These are phyloP conservation scores for Aselliscus stoliczkanus DNA, from an alignment of 2,797 vertebrate genomes.

Conservation along the genomic window DNA sequence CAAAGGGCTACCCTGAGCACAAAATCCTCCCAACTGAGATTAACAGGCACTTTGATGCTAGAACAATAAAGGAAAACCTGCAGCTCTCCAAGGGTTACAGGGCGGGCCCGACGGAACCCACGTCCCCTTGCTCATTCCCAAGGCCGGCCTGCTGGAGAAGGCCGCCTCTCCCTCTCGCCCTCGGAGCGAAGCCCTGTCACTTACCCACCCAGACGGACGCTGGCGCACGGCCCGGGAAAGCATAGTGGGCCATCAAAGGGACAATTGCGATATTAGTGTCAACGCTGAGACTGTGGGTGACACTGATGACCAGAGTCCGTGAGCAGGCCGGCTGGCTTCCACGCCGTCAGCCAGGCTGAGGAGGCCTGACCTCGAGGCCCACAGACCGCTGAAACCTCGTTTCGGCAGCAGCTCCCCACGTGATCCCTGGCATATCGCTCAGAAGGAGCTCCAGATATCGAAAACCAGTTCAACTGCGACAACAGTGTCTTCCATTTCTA, in stretches of 20 bases:
- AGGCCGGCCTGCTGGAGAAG: too few relatives aligned
- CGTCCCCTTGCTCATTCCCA: too few relatives aligned
- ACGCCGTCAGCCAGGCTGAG: neutral
- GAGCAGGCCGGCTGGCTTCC: too few relatives aligned
- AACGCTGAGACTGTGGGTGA: too few relatives aligned
- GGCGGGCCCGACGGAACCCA: too few relatives aligned
- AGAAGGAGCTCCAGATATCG: neutral
- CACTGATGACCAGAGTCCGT: rapidly evolving
- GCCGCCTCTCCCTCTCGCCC: too few relatives aligned
- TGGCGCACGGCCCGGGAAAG: too few relatives aligned
- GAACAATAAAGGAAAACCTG: neutral
- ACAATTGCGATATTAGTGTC: rapidly evolving
- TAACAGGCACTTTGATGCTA: neutral
- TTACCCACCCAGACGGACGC: too few relatives aligned
- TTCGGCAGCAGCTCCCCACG: neutral
- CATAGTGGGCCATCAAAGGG: neutral
- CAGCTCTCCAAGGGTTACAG: neutral
- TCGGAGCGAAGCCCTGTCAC: too few relatives aligned
- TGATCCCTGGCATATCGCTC: neutral
- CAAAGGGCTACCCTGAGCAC: neutral
- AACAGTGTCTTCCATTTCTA: neutral
- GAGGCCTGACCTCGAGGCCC: neutral
- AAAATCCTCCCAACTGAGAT: neutral
- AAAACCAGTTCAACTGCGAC: too few relatives aligned
- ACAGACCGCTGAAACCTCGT: too few relatives aligned